Evolutionary conservation across 2,888 invertebrate genomes (phyloP).

Genomic region (Carpatolechia fugitivella): DNA sequence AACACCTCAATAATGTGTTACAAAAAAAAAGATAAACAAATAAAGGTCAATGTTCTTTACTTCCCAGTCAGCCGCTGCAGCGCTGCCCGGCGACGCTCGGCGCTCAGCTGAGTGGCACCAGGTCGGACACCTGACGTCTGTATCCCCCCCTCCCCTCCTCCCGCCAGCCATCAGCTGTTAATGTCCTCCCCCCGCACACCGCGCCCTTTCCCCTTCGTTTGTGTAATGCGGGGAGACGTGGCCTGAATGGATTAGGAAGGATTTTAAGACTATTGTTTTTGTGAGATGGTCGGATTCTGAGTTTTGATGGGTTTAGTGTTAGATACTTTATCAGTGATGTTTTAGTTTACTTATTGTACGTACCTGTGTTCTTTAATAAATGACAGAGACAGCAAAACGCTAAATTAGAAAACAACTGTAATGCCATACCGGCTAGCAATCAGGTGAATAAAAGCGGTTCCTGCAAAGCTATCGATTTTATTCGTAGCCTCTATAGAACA

Average conservation of each 20-base stretch:
- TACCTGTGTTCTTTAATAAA: neutral
- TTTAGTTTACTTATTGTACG: neutral
- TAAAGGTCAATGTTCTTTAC: conserved; percentile 66
- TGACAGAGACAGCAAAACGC: neutral
- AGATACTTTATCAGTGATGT: neutral
- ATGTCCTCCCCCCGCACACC: conserved; percentile 58
- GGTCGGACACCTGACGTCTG: conserved; percentile 74
- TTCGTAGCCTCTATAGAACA: conserved; percentile 48
- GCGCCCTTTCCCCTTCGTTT: conserved; percentile 78
- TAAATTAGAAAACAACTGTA: neutral
- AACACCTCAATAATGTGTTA: conserved; percentile 47
- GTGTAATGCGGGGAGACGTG: conserved; percentile 73
- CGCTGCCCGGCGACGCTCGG: conserved; percentile 49
- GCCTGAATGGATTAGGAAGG: conserved; percentile 39
- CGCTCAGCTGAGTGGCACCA: conserved; percentile 47
- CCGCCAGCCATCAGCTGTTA: conserved; percentile 75
- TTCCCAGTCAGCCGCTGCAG: conserved; percentile 54
- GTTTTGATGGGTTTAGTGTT: neutral
- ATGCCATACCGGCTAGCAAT: neutral
- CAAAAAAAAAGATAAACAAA: conserved; percentile 68
- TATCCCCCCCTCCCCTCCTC: conserved; percentile 34
- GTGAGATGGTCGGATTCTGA: neutral
- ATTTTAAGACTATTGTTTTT: neutral
- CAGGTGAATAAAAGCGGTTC: conserved; percentile 33
- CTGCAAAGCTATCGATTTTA: conserved; percentile 50